These are phyloP conservation scores for Galleria mellonella DNA, from an alignment of 1,140 invertebrate species.

Conservation along the genomic window DNA sequence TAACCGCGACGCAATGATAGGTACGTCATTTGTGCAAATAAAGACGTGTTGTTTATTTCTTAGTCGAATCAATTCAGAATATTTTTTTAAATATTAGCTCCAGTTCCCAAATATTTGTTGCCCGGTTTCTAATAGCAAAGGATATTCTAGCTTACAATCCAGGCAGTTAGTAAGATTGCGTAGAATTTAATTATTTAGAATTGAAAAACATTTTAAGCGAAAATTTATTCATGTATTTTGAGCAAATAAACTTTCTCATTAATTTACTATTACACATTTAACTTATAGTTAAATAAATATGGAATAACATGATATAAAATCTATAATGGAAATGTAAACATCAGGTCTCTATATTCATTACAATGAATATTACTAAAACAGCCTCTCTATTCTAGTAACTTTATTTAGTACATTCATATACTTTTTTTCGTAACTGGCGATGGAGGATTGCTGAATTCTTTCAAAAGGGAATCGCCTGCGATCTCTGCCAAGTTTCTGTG, in stretches of 20 bases:
- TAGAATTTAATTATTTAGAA: no score
- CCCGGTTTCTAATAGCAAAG: no score
- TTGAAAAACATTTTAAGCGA: slow-evolving; percentile 12
- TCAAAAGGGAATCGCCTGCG: slow-evolving; percentile 31
- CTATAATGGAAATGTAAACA: slow-evolving; percentile 67
- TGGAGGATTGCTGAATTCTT: slow-evolving; percentile 46
- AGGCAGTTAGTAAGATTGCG: no score
- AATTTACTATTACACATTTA: slow-evolving; percentile 52
- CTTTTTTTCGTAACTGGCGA: slow-evolving; percentile 49
- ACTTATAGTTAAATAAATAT: slow-evolving; percentile 60
- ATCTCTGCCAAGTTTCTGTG: slow-evolving; percentile 35
- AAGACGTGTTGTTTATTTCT: no score
- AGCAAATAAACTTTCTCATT: slow-evolving; percentile 66
- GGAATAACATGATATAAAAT: slow-evolving; percentile 72
- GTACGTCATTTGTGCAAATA: no score
- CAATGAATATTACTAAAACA: slow-evolving; percentile 32
- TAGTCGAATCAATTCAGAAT: no score
- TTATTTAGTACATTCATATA: slow-evolving; percentile 32
- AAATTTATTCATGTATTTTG: slow-evolving; percentile 40
- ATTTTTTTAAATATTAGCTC: no score
- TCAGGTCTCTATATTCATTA: slow-evolving; percentile 47
- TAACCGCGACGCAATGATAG: no score
- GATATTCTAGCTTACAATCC: no score
- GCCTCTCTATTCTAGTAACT: slow-evolving; percentile 28
- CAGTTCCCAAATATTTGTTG: no score